Conservation (phyloP, 2,797 vertebrate species). For the Cacajao melanocephalus region DNA sequence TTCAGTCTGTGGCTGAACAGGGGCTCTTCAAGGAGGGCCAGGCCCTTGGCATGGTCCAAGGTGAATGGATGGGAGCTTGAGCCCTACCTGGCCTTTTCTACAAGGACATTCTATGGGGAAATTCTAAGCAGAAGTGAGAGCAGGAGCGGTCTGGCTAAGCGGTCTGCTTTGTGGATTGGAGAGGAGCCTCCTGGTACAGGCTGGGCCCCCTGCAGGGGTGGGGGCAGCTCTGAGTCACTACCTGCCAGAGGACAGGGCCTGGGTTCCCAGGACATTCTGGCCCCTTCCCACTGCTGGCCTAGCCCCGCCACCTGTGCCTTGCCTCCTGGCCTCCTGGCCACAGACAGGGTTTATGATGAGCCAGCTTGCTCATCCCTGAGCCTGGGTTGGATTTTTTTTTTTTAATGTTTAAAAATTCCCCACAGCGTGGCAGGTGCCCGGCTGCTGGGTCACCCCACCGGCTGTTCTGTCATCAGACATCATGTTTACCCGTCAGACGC, state of each 20-base stretch:
- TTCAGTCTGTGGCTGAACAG: neutral
- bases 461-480: slow-evolving; percentile 75
- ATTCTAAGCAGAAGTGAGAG: neutral
- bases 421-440: slow-evolving; percentile 48
- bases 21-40: neutral
- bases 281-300: neutral
- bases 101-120: neutral
- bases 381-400: neutral
- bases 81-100: neutral
- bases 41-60: neutral
- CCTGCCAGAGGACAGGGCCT: neutral
- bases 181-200: rapidly evolving
- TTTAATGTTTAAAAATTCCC: slow-evolving; percentile 69
- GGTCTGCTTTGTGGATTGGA: rapidly evolving
- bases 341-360: neutral
- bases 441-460: slow-evolving; percentile 66
- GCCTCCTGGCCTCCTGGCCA: neutral
- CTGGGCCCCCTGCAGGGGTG: rapidly evolving
- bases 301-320: rapidly evolving
- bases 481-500: slow-evolving; percentile 74
- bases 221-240: neutral
- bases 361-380: slow-evolving; percentile 1
- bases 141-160: neutral
- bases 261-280: neutral
- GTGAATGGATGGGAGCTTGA: neutral